A percentile compares a stretch with the other conserved stretches of the same genome.
These are phyloP conservation scores for Temnopleurus reevesii DNA, from an alignment of 53 echinoderm and acorn worm genomes.

Conservation along the genomic window DNA sequence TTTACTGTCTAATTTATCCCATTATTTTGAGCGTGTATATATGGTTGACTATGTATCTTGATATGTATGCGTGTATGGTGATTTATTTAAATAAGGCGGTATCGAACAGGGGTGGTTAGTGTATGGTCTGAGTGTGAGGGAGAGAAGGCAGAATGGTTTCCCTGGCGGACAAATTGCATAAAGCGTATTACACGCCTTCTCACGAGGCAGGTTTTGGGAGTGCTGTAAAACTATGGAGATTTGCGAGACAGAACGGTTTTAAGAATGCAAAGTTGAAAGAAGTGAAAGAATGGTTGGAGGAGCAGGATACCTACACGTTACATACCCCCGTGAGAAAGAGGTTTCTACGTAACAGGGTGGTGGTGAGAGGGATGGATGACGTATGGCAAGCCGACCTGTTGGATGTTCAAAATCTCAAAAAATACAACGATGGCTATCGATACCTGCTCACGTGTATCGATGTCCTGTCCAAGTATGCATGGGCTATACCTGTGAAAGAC, in stretches of 20 bases:
- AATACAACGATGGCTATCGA: constrained; percentile 44
- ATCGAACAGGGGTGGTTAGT: no score
- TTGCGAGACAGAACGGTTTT: background rate
- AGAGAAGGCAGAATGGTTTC: background rate
- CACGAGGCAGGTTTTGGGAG: background rate
- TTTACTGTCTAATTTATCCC: background rate
- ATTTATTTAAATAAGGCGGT: no score
- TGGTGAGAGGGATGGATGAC: constrained; percentile 55
- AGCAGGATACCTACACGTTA: constrained; percentile 57
- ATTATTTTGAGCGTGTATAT: background rate
- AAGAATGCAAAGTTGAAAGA: background rate
- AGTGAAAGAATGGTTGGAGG: constrained; percentile 6
- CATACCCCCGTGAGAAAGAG: constrained; percentile 40
- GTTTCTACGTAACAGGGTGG: constrained; percentile 59
- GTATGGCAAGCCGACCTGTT: constrained; percentile 57
- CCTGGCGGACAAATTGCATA: background rate
- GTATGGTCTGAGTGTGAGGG: background rate
- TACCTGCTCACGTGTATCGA: constrained; percentile 65
- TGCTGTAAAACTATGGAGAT: background rate
- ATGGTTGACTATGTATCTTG: no score
- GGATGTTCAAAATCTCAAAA: constrained; percentile 41
- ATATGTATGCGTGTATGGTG: no score
- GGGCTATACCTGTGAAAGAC: constrained; percentile 41
- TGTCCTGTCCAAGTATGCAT: constrained; percentile 51
- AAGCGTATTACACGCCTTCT: background rate